phyloP scores from a whole-genome alignment of 2,888 invertebrate species.

The Morpho achilles region DNA sequence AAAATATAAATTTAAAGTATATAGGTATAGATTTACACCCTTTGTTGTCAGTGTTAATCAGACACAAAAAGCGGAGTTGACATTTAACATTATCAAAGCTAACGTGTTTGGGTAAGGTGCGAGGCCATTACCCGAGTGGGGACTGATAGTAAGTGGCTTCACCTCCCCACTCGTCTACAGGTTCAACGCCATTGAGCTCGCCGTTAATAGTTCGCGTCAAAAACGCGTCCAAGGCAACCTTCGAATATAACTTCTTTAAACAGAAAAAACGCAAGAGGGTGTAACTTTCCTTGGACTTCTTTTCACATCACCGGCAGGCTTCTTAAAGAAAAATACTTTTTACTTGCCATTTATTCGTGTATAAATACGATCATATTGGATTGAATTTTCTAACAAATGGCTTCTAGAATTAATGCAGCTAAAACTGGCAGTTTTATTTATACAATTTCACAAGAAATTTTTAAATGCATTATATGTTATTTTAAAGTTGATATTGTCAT shows the following conservation, averaged over 20 bases:
- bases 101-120: slow-evolving; percentile 48
- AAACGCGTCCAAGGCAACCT: slow-evolving; percentile 34
- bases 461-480: too few relatives aligned
- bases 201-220: slow-evolving; percentile 42
- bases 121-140: slow-evolving; percentile 51
- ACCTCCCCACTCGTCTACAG: slow-evolving; percentile 45
- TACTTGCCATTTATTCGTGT: background rate
- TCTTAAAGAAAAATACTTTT: background rate
- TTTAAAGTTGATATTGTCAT: too few relatives aligned
- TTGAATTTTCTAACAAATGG: too few relatives aligned
- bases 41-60: slow-evolving; percentile 43
- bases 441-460: background rate
- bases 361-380: too few relatives aligned
- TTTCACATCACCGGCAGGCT: background rate
- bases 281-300: background rate
- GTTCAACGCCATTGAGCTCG: slow-evolving; percentile 55
- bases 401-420: background rate
- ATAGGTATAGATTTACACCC: slow-evolving; percentile 5
- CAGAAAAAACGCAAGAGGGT: slow-evolving; percentile 2
- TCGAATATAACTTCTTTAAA: slow-evolving; percentile 30
- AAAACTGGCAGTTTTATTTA: background rate
- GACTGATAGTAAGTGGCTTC: slow-evolving; percentile 43
- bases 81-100: slow-evolving; percentile 41
- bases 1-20: slow-evolving; percentile 1
- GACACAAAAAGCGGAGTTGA: slow-evolving; percentile 52